phyloP scores from a whole-genome alignment of 1,140 invertebrate species.

The Atta texana region DNA sequence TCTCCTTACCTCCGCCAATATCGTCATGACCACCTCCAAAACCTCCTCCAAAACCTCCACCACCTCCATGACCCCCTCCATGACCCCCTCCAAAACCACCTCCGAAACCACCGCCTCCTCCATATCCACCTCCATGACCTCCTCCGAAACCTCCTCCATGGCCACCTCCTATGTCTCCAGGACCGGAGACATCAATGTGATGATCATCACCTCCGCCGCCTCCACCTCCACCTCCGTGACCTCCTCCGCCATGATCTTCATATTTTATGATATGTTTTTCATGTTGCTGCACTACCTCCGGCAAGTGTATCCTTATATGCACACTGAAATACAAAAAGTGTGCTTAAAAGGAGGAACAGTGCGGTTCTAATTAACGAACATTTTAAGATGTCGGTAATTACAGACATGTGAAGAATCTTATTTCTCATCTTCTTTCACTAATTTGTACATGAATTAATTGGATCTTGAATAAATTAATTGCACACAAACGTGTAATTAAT shows the following conservation, averaged over 20 bases:
- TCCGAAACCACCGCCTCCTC: constrained; percentile 66
- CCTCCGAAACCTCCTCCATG: constrained; percentile 66
- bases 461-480: not conserved
- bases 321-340: constrained; percentile 79
- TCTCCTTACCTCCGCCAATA: constrained; percentile 49
- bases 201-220: constrained; percentile 65
- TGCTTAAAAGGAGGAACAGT: constrained; percentile 11
- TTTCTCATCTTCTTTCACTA: not conserved
- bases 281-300: constrained; percentile 80
- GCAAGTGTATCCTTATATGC: constrained; percentile 84
- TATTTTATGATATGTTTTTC: constrained; percentile 77
- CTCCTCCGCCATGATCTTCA: constrained; percentile 78
- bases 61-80: constrained; percentile 58
- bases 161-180: constrained; percentile 55
- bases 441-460: constrained; percentile 7
- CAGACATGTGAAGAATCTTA: not conserved
- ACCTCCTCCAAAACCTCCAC: constrained; percentile 64
- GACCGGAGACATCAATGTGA: constrained; percentile 66
- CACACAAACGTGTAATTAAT: not conserved
- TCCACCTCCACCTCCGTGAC: constrained; percentile 69
- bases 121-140: constrained; percentile 38
- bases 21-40: constrained; percentile 11
- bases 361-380: not conserved
- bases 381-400: constrained; percentile 11
- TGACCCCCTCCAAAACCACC: constrained; percentile 43